Percentiles rank a stretch among this genome's conserved stretches.
These are phyloP conservation scores for Podarcis raffonei DNA, from an alignment of 2,113 vertebrate species.

Conservation along the genomic window DNA sequence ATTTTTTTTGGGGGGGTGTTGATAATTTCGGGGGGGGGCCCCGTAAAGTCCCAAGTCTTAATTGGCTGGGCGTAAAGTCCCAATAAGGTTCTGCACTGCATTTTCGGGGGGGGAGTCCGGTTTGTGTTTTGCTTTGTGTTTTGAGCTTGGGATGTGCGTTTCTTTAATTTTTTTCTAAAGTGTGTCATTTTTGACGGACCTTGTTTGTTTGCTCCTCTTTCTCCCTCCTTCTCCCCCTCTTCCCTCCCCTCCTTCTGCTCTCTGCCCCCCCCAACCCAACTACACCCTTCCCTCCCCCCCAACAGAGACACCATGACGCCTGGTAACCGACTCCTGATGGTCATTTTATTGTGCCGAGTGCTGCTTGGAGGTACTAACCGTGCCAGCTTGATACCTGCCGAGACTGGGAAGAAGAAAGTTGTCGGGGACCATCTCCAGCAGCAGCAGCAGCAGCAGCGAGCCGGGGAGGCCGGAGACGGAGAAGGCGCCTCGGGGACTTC, in stretches of 20 bases:
- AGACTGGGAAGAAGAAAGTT: slow-evolving; percentile 96
- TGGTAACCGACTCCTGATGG: slow-evolving; percentile 99
- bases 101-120: too few relatives aligned
- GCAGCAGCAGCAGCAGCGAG: neutral
- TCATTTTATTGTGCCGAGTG: slow-evolving; percentile 99
- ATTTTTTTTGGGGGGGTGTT: too few relatives aligned
- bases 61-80: too few relatives aligned
- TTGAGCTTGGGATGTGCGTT: too few relatives aligned
- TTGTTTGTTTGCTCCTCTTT: slow-evolving; percentile 55
- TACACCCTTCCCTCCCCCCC: slow-evolving; percentile 39
- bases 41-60: neutral
- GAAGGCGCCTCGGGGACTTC: slow-evolving; percentile 77
- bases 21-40: too few relatives aligned
- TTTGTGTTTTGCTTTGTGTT: too few relatives aligned
- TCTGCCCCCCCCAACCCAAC: slow-evolving; percentile 46
- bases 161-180: too few relatives aligned
- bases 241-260: slow-evolving; percentile 69
- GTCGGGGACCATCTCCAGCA: slow-evolving; percentile 43
- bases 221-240: neutral
- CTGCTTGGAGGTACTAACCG: slow-evolving; percentile 96
- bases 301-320: slow-evolving; percentile 99
- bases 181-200: neutral
- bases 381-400: slow-evolving; percentile 97
- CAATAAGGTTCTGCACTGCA: too few relatives aligned
- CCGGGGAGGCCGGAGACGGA: neutral